Base-by-base conservation (phyloP, 37 sponge, comb jelly and placozoan genomes). In the Haliclona indistincta region DNA sequence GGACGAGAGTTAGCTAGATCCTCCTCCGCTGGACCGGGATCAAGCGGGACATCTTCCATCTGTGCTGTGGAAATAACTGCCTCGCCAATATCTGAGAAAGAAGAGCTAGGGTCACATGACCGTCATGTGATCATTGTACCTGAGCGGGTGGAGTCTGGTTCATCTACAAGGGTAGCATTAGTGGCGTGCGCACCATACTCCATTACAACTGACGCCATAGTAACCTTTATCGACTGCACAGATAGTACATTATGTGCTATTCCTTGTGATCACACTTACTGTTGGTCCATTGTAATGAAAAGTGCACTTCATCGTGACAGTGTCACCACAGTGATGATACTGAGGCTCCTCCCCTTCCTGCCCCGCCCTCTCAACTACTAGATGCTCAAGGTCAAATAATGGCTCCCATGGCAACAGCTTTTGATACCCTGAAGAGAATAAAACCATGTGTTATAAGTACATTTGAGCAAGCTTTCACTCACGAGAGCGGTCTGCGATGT, bases 331-430 rank as follows among this genome's bases (percentile, higher is more conserved):
- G n/a, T 20, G 60, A n/a, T 58, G n/a, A 25, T 56, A 38, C 54
- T n/a, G 26, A 29, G 13, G 40, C 15, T 25, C 61, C 13, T 34
- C 37, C 43, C 40, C 74, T 63, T 30, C 36, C 32, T 36, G 7
- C 56, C 43, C 37, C 35, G 17, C 32, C 42, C 34, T 52, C 23
- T 5, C 43, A 19, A 43, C 23, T 25, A 3, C 26, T 8, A 79
- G 15, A 22, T 29, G 20, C 29, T 43, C 68, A 64, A 85, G 60
- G 41, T 66, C 79, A 42, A 85, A 26, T 58, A 85, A 29, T 17
- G 86, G 86, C 34, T 77, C 79, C 79, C 79, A 85, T 39, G 38
- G 63, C 73, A 85, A 64, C 38, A 85, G 30, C 71, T 85, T 85
- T 67, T 85, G 79, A 40, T 85, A 85, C 4, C 65, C 77, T 78